Conservation (phyloP, 2,888 invertebrate species). For the Tipula lateralis region DNA sequence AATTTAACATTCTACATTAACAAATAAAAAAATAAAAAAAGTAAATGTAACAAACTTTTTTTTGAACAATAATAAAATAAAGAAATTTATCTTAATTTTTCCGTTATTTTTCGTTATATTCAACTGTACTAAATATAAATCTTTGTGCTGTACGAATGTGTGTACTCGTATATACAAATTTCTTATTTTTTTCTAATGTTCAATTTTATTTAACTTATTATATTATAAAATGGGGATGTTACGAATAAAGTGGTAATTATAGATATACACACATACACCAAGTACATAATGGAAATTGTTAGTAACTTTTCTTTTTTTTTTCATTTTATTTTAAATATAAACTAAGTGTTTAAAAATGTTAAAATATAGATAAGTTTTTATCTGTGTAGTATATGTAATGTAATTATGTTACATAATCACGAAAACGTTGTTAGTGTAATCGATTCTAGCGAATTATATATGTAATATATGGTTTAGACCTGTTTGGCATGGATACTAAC, state of each 20-base stretch:
- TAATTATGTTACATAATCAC: neutral
- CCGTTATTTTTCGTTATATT: neutral
- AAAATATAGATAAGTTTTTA: neutral
- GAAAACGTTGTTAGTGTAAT: neutral
- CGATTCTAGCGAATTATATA: neutral
- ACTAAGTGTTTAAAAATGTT: constrained; percentile 1
- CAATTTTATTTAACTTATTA: constrained; percentile 2
- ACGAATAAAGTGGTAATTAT: constrained; percentile 5
- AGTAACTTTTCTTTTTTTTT: neutral
- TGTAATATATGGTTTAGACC: no score
- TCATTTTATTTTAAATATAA: neutral
- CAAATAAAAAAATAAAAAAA: neutral
- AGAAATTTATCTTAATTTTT: neutral
- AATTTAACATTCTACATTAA: constrained; percentile 6
- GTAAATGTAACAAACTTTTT: neutral
- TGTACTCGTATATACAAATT: neutral
- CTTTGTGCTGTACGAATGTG: neutral
- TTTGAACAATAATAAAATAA: neutral
- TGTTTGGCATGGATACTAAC: no score
- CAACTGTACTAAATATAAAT: neutral
- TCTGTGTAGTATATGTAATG: neutral
- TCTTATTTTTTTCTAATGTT: neutral
- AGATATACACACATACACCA: neutral
- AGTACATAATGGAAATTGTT: constrained; percentile 1
- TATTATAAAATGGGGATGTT: constrained; percentile 3